Conservation (phyloP, 2,888 invertebrate genomes). For the Leptogaster cylindrica region DNA sequence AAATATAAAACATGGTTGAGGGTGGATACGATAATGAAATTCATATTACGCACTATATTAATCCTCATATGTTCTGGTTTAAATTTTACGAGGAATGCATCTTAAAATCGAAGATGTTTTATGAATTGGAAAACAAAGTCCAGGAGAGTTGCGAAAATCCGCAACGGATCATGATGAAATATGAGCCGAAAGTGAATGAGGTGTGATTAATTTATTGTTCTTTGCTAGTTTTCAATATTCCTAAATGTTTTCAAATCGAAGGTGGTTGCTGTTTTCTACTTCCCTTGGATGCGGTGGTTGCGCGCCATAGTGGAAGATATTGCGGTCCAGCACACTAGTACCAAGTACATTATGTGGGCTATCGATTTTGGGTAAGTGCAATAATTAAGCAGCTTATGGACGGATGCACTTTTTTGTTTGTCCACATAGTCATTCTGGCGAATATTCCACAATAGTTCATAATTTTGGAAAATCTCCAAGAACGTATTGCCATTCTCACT, state of each 20-base stretch:
- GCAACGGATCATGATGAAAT: too few relatives aligned
- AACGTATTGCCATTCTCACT: too few relatives aligned
- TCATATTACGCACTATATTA: conserved; percentile 45
- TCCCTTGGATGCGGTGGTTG: conserved; percentile 40
- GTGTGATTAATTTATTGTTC: neutral
- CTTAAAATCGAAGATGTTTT: conserved; percentile 3
- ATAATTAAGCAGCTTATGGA: too few relatives aligned
- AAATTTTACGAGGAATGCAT: conserved; percentile 39
- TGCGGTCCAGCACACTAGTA: neutral
- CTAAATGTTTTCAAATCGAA: too few relatives aligned
- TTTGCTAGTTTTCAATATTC: neutral
- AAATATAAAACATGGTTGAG: conserved; percentile 57
- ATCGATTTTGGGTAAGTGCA: conserved; percentile 43
- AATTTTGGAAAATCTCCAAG: too few relatives aligned
- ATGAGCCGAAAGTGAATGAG: conserved; percentile 6
- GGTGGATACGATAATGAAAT: conserved; percentile 56
- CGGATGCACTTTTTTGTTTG: too few relatives aligned
- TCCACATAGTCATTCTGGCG: too few relatives aligned
- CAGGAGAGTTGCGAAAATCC: too few relatives aligned
- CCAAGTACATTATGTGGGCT: conserved; percentile 42
- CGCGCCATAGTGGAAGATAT: conserved; percentile 41
- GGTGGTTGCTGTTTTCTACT: conserved; percentile 39
- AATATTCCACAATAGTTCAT: too few relatives aligned
- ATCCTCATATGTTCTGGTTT: conserved; percentile 46
- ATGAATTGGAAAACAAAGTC: conserved; percentile 8